A percentile compares a stretch with the other conserved stretches of the same genome.
Conservation (phyloP, 2,113 vertebrate species). For the Nothocercus nigrocapillus region DNA sequence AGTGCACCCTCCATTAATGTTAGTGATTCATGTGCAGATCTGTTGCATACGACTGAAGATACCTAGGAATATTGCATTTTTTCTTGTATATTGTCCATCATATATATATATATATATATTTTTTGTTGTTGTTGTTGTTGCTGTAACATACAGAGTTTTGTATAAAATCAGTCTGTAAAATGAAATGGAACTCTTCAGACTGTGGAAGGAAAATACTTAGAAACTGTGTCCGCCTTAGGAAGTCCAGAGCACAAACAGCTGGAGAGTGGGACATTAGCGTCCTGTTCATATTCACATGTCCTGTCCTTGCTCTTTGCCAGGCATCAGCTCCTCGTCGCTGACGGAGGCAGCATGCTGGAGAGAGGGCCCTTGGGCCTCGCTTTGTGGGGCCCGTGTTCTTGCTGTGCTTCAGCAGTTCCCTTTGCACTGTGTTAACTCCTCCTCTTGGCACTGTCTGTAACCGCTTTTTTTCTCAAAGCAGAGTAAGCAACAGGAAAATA, state of each 20-base stretch:
- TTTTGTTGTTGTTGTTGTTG: too few species aligned
- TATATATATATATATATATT: not conserved
- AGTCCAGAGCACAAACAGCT: not conserved
- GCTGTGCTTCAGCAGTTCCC: slow-evolving; percentile 8
- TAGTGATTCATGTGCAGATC: not conserved
- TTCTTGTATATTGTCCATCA: not conserved
- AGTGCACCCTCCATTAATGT: not conserved
- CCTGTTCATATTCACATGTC: not conserved
- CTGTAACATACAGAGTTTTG: not conserved
- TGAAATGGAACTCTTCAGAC: not conserved
- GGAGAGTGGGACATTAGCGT: not conserved
- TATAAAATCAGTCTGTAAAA: not conserved
- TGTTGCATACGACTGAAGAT: rapidly evolving
- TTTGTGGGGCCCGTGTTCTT: not conserved
- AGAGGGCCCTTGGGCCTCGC: slow-evolving; percentile 2
- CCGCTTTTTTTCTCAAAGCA: slow-evolving; percentile 25
- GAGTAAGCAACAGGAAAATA: slow-evolving; percentile 10
- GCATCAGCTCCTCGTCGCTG: rapidly evolving
- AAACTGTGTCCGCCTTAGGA: not conserved
- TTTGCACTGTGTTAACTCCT: slow-evolving; percentile 46
- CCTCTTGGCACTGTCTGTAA: slow-evolving; percentile 52
- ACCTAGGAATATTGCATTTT: not conserved
- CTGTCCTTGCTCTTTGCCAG: not conserved
- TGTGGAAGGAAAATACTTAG: not conserved
- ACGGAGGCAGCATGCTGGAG: rapidly evolving